A percentile compares a stretch with the other conserved stretches of the same genome.
phyloP scores from a whole-genome alignment of 2,888 invertebrate species.

The Xylocampa areola region DNA sequence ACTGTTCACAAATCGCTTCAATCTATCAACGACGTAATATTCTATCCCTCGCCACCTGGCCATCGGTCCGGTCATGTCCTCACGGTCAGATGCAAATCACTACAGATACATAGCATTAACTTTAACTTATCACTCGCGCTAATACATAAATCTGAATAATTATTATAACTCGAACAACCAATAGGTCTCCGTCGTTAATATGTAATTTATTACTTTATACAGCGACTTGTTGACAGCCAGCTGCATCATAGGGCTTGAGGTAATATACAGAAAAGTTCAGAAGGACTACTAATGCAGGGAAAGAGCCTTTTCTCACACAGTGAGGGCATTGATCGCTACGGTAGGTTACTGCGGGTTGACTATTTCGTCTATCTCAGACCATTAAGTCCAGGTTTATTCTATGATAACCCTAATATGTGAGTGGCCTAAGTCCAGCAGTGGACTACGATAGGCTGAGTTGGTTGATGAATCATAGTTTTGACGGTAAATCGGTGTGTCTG shows the following conservation, averaged over 20 bases:
- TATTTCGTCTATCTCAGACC: too few relatives aligned
- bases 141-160: slow-evolving; percentile 41
- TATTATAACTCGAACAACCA: slow-evolving; percentile 15
- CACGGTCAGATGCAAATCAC: slow-evolving; percentile 27
- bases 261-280: neutral
- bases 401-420: too few relatives aligned
- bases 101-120: slow-evolving; percentile 39
- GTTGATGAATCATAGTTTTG: too few relatives aligned
- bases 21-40: too few relatives aligned
- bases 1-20: neutral
- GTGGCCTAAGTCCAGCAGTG: too few relatives aligned
- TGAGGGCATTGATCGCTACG: too few relatives aligned
- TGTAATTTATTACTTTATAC: slow-evolving; percentile 16
- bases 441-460: too few relatives aligned
- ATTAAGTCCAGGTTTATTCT: too few relatives aligned
- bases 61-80: slow-evolving; percentile 19
- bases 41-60: slow-evolving; percentile 1
- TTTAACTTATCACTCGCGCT: slow-evolving; percentile 17
- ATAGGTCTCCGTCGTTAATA: slow-evolving; percentile 6
- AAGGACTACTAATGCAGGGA: too few relatives aligned
- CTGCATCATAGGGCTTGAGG: slow-evolving; percentile 2
- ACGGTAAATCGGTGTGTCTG: too few relatives aligned
- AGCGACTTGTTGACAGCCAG: neutral
- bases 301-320: too few relatives aligned
- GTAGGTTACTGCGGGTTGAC: too few relatives aligned